Percentiles rank a stretch among this genome's conserved stretches.
phyloP scores from a whole-genome alignment of 2,113 vertebrate genomes.

The Glaucidium brasilianum region DNA sequence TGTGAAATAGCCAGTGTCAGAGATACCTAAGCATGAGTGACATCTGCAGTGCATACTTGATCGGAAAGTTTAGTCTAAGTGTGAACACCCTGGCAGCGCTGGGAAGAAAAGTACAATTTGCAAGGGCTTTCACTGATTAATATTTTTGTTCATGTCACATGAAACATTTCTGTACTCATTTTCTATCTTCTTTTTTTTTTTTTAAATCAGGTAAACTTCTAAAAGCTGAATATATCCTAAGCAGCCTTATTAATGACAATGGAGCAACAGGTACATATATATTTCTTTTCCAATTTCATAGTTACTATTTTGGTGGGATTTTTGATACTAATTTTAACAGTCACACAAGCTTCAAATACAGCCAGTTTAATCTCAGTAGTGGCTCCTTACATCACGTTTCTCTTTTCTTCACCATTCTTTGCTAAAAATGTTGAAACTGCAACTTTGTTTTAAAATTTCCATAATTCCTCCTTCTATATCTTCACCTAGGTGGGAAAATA shows the following conservation, averaged over 20 bases:
- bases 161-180: not conserved
- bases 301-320: not conserved
- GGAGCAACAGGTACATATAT: slow-evolving; percentile 81
- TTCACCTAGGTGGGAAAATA: not conserved
- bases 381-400: not conserved
- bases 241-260: slow-evolving; percentile 83
- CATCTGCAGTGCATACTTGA: not conserved
- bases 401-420: not conserved
- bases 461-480: accelerated
- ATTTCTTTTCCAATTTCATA: not conserved
- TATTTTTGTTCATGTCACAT: not conserved
- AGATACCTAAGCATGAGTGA: not conserved
- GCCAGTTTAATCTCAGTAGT: not conserved
- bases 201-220: slow-evolving; percentile 85
- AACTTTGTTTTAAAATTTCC: not conserved
- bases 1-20: not conserved
- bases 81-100: not conserved
- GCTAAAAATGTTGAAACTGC: not conserved
- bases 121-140: not conserved
- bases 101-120: not conserved
- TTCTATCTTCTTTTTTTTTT: not conserved
- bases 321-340: not conserved
- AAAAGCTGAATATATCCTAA: slow-evolving; percentile 93
- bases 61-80: not conserved
- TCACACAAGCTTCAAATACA: not conserved